These are phyloP conservation scores for Intellagama lesueurii DNA, from an alignment of 2,797 vertebrate genomes.

Conservation along the genomic window DNA sequence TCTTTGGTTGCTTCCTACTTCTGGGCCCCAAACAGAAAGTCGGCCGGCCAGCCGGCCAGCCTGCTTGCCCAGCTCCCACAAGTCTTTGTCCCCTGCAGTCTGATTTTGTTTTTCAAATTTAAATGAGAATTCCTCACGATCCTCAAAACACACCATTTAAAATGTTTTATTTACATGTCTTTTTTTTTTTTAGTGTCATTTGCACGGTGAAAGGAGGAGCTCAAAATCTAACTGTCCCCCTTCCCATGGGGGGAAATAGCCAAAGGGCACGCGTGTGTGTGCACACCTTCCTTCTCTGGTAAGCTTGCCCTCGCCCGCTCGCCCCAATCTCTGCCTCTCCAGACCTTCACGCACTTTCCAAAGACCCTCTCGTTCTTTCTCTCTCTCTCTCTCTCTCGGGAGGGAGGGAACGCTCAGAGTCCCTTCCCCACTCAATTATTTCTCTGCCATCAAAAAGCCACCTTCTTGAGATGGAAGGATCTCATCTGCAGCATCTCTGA, in stretches of 20 bases:
- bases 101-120: constrained; percentile 23
- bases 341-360: constrained; percentile 20
- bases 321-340: neutral
- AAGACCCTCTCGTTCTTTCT: neutral
- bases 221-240: neutral
- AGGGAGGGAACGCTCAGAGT: neutral
- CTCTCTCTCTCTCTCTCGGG: neutral
- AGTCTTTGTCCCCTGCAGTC: constrained; percentile 54
- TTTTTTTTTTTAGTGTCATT: constrained; percentile 72
- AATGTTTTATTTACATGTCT: constrained; percentile 67
- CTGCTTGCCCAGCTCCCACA: neutral
- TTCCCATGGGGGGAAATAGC: neutral
- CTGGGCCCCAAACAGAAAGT: constrained; percentile 31
- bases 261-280: neutral
- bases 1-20: neutral
- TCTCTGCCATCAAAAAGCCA: neutral
- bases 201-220: constrained; percentile 58
- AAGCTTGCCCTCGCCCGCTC: neutral
- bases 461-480: neutral
- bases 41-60: neutral
- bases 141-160: constrained; percentile 6
- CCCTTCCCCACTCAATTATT: neutral
- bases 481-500: no score
- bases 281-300: no score
- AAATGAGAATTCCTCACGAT: constrained; percentile 37